Conservation (phyloP, 2,888 invertebrate species). For the Melanotus villosus region DNA sequence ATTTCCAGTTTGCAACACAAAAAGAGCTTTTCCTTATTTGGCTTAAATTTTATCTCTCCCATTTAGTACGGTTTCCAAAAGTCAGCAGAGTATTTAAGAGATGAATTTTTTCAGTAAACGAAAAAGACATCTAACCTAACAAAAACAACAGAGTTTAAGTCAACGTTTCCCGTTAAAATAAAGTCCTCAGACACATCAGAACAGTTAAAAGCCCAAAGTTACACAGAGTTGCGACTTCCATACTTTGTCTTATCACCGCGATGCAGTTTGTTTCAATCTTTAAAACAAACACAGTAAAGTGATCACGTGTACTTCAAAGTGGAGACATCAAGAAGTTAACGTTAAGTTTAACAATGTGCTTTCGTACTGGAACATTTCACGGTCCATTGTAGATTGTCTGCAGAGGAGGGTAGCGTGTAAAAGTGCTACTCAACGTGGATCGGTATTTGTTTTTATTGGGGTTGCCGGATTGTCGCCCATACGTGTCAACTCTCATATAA, state of each 20-base stretch:
- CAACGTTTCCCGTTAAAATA: too few relatives aligned
- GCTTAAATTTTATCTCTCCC: too few relatives aligned
- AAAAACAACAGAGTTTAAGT: too few relatives aligned
- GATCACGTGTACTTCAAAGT: conserved; percentile 13
- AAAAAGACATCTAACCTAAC: too few relatives aligned
- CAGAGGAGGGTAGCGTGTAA: conserved; percentile 29
- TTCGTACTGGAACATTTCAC: conserved; percentile 31
- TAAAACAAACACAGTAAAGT: not conserved
- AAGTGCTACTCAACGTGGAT: conserved; percentile 43
- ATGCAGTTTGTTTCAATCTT: not conserved
- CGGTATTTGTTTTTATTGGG: conserved; percentile 49
- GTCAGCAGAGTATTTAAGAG: too few relatives aligned
- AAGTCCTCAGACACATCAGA: too few relatives aligned
- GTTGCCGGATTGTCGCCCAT: conserved; percentile 44
- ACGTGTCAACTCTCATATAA: conserved; percentile 41
- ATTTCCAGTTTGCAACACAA: too few relatives aligned
- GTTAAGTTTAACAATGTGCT: conserved; percentile 16
- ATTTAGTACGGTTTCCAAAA: too few relatives aligned
- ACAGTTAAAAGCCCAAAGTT: not conserved
- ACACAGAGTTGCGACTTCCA: not conserved
- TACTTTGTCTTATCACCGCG: not conserved
- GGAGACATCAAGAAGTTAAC: conserved; percentile 15
- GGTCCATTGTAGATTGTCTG: conserved; percentile 24
- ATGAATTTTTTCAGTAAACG: too few relatives aligned
- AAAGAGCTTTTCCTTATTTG: too few relatives aligned